Evolutionary conservation across 2,888 invertebrate genomes (phyloP).

Genomic region (Leptopilina syphax): DNA sequence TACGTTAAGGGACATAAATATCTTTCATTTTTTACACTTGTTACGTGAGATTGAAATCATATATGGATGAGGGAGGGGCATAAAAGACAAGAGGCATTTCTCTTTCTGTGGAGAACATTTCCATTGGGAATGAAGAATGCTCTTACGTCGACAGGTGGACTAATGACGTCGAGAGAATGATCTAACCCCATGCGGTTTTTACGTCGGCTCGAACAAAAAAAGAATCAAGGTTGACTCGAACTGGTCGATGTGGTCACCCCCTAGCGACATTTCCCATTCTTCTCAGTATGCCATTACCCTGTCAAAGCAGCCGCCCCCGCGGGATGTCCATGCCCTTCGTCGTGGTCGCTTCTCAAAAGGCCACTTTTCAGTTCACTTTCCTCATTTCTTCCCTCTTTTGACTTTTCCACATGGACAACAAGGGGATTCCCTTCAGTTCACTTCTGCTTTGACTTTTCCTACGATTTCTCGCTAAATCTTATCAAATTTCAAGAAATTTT

Average conservation of each 20-base stretch:
- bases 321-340: constrained; percentile 52
- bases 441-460: neutral
- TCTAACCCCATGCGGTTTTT: constrained; percentile 69
- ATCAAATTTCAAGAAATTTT: neutral
- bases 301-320: constrained; percentile 75
- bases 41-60: neutral
- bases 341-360: constrained; percentile 52
- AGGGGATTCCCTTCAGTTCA: constrained; percentile 23
- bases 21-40: constrained; percentile 31
- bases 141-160: constrained; percentile 71
- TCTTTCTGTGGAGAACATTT: constrained; percentile 20
- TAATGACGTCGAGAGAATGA: constrained; percentile 73
- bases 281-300: constrained; percentile 75
- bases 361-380: constrained; percentile 44
- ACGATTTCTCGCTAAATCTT: neutral
- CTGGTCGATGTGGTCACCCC: constrained; percentile 68
- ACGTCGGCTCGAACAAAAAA: constrained; percentile 66
- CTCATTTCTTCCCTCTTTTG: neutral
- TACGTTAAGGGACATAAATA: constrained; percentile 7
- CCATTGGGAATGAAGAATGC: constrained; percentile 65
- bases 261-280: constrained; percentile 77
- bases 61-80: neutral
- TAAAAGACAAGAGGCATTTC: constrained; percentile 24
- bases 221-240: constrained; percentile 68
- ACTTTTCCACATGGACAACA: constrained; percentile 19